Conservation (phyloP, 2,113 vertebrate genomes). For the Delphinapterus leucas region DNA sequence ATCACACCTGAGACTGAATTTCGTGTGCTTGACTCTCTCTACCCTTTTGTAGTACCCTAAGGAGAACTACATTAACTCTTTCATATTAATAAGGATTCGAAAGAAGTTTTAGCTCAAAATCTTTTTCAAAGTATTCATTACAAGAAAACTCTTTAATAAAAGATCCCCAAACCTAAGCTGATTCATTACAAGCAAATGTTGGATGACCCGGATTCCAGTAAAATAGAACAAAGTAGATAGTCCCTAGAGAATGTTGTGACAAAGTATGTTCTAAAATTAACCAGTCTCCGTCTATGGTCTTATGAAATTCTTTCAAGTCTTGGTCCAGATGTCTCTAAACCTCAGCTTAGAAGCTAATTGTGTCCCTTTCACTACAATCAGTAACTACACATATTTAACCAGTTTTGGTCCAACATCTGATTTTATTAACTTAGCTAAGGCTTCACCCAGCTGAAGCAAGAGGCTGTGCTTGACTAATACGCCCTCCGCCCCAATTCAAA, state of each 20-base stretch:
- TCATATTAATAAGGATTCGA: neutral
- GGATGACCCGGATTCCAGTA: neutral
- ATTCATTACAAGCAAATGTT: neutral
- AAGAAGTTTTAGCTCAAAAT: neutral
- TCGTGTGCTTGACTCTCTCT: neutral
- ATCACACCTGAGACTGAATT: neutral
- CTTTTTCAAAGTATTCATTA: neutral
- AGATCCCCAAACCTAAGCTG: neutral
- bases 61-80: neutral
- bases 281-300: neutral
- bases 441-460: neutral
- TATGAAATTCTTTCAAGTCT: neutral
- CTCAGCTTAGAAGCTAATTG: neutral
- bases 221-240: neutral
- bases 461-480: neutral
- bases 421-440: neutral
- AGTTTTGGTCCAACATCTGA: neutral
- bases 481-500: neutral
- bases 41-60: neutral
- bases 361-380: neutral
- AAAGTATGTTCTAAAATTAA: neutral
- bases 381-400: neutral
- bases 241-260: neutral
- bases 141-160: constrained; percentile 1
- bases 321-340: neutral